Percentiles rank a stretch among this genome's conserved stretches.
Evolutionary conservation across 1,140 invertebrate genomes (phyloP).

Genomic region (Drosophila bocqueti): DNA sequence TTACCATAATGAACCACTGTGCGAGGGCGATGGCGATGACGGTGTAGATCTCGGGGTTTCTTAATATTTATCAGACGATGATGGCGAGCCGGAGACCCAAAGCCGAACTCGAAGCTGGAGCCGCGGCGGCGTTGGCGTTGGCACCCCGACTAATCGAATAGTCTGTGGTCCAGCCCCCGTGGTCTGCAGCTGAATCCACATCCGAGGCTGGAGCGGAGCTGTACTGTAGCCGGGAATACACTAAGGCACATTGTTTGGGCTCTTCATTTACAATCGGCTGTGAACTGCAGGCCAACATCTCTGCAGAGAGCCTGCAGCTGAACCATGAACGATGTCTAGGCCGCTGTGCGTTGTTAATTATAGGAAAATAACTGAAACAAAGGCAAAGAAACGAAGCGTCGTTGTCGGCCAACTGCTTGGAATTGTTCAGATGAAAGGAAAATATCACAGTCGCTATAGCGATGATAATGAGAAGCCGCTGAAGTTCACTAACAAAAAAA

Average conservation of each 20-base stretch:
- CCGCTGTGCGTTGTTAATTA: conserved; percentile 67
- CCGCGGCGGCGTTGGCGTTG: conserved; percentile 60
- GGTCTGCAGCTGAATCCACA: conserved; percentile 34
- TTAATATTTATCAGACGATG: conserved; percentile 76
- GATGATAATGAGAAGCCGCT: conserved; percentile 50
- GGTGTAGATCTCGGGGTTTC: conserved; percentile 69
- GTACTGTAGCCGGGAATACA: conserved; percentile 25
- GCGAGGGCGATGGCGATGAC: conserved; percentile 64
- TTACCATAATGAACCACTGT: background rate
- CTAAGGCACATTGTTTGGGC: conserved; percentile 63
- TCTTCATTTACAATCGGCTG: conserved; percentile 73
- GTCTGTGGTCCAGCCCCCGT: conserved; percentile 59
- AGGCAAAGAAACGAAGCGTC: conserved; percentile 35
- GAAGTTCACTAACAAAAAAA: conserved; percentile 13
- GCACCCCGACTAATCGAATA: conserved; percentile 77
- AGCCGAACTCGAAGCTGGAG: conserved; percentile 8
- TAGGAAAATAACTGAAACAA: conserved; percentile 59
- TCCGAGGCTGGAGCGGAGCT: conserved; percentile 12
- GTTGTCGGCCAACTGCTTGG: conserved; percentile 45
- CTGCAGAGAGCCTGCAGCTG: conserved; percentile 37
- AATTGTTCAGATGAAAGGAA: conserved; percentile 58
- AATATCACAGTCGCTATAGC: conserved; percentile 35
- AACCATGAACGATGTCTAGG: conserved; percentile 54
- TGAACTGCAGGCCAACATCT: conserved; percentile 56
- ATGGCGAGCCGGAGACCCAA: conserved; percentile 44